phyloP scores from a whole-genome alignment of 2,797 vertebrate species.

The Danio kyathit region DNA sequence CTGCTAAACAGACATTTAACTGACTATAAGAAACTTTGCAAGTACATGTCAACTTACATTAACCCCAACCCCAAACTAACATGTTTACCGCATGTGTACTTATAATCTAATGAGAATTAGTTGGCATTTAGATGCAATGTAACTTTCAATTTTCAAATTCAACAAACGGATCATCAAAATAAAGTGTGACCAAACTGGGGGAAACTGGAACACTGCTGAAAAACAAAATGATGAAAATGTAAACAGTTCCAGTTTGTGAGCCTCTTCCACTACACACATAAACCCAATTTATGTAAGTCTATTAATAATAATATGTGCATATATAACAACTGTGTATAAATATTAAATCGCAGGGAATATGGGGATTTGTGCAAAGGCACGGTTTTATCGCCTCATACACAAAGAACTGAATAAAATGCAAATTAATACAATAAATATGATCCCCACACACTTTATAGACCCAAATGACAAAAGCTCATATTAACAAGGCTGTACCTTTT shows the following conservation, averaged over 20 bases:
- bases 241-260: not conserved
- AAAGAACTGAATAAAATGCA: constrained; percentile 5
- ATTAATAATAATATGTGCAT: constrained; percentile 4
- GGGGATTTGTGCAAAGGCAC: not conserved
- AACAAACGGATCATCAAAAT: too few species aligned
- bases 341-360: not conserved
- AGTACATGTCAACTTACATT: too few species aligned
- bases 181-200: too few species aligned
- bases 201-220: too few species aligned
- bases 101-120: too few species aligned
- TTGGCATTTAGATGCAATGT: too few species aligned
- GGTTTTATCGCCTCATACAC: not conserved
- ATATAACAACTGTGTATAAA: not conserved
- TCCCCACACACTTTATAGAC: not conserved
- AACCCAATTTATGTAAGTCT: not conserved
- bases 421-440: constrained; percentile 14
- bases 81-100: too few species aligned
- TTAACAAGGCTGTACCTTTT: not conserved
- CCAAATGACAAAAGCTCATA: not conserved
- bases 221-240: not conserved
- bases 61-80: too few species aligned
- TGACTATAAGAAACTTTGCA: too few species aligned
- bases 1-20: too few species aligned
- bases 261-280: not conserved
- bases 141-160: too few species aligned